Percentiles rank a stretch among this genome's conserved stretches.
Evolutionary conservation across 1,140 invertebrate species (phyloP).

Genomic region (Notospermus geniculatus): DNA sequence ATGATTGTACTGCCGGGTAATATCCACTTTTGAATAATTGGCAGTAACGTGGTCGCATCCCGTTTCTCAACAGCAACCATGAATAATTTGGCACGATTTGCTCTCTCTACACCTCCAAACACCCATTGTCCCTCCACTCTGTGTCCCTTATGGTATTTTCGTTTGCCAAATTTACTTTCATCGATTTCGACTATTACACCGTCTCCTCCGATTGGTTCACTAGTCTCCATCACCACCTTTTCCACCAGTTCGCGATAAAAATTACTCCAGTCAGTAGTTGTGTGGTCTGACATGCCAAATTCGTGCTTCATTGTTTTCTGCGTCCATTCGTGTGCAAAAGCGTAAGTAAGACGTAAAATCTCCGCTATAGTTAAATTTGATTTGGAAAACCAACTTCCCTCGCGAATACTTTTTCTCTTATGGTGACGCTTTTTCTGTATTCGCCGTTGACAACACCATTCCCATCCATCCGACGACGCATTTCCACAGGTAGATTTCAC

Average conservation of each 20-base stretch:
- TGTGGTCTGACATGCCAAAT: slow-evolving; percentile 1
- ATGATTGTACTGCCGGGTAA: slow-evolving; percentile 20
- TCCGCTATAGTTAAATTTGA: slow-evolving; percentile 3
- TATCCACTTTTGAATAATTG: slow-evolving; percentile 18
- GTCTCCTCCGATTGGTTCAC: slow-evolving; percentile 11
- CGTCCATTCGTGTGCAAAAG: slow-evolving; percentile 4
- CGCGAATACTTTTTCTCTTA: background rate
- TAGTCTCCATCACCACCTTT: background rate
- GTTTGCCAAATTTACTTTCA: slow-evolving; percentile 23
- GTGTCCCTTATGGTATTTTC: slow-evolving; percentile 25
- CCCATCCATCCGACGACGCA: background rate
- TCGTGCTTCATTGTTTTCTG: slow-evolving; percentile 13
- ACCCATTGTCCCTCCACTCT: slow-evolving; percentile 24
- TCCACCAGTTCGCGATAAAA: slow-evolving; percentile 13
- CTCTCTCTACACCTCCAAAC: slow-evolving; percentile 23
- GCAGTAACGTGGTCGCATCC: slow-evolving; percentile 12
- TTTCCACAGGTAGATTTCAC: too few relatives aligned
- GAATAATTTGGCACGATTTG: slow-evolving; percentile 8
- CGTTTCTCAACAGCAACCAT: slow-evolving; percentile 17
- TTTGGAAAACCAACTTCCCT: background rate
- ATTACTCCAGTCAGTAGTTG: slow-evolving; percentile 20
- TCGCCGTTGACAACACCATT: background rate
- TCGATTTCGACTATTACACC: slow-evolving; percentile 20
- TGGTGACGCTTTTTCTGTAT: background rate
- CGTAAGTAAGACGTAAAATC: slow-evolving; percentile 13